Conservation (phyloP, 1,140 invertebrate species). For the Nasonia longicornis region DNA sequence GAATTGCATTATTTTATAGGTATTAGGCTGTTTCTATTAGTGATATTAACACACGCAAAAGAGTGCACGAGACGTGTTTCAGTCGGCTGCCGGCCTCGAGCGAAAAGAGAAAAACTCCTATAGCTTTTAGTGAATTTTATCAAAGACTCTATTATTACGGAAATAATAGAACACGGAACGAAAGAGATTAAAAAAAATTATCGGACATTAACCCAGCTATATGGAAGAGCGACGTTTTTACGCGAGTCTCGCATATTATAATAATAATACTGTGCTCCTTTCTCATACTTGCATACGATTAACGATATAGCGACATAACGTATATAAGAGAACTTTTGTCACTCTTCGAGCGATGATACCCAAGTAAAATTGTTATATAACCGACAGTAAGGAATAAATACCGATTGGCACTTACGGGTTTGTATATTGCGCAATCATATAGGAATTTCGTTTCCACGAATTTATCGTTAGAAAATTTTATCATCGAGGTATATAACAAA, state of each 20-base stretch:
- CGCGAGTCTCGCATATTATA: background rate
- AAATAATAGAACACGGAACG: background rate
- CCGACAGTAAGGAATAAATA: background rate
- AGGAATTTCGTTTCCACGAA: constrained; percentile 16
- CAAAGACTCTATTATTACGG: constrained; percentile 16
- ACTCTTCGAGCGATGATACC: background rate
- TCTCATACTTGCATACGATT: constrained; percentile 5
- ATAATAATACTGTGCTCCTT: constrained; percentile 10
- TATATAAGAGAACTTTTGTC: background rate
- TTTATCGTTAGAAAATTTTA: constrained; percentile 20
- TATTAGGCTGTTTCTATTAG: constrained; percentile 34
- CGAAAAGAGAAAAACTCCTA: background rate
- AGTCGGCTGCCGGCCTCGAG: constrained; percentile 29
- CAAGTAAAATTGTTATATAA: background rate
- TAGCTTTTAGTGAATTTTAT: constrained; percentile 40
- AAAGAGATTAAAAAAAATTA: background rate
- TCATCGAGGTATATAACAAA: background rate
- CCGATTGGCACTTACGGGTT: constrained; percentile 41
- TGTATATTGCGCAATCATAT: constrained; percentile 30
- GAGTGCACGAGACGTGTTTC: constrained; percentile 12
- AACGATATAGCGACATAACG: background rate
- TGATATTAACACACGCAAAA: background rate
- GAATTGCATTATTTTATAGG: constrained; percentile 23
- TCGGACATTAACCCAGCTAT: too few species aligned
- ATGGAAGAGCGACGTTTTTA: constrained; percentile 4